Conservation (phyloP, 2,113 vertebrate species). For the Cromileptes altivelis region DNA sequence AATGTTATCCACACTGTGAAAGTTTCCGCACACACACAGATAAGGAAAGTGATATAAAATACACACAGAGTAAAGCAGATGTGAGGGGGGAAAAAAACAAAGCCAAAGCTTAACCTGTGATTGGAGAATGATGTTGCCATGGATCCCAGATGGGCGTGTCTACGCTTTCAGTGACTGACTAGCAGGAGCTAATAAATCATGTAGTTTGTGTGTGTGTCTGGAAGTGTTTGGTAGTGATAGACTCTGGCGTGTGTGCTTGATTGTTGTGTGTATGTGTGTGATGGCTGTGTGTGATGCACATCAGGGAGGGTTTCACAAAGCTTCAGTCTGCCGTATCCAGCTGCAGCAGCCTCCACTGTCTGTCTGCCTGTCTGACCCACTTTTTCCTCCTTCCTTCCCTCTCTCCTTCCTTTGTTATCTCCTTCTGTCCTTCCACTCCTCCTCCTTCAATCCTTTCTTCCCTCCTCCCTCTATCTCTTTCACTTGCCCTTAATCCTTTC, state of each 20-base stretch:
- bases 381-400: constrained; percentile 60
- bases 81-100: constrained; percentile 2
- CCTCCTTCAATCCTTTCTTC: constrained; percentile 4
- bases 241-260: constrained; percentile 35
- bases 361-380: constrained; percentile 76
- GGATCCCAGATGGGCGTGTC: constrained; percentile 66
- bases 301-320: constrained; percentile 59
- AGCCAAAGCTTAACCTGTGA: constrained; percentile 54
- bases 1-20: neutral
- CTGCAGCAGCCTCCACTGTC: constrained; percentile 64
- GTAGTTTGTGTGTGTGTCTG: constrained; percentile 56
- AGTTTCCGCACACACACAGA: neutral
- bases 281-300: constrained; percentile 26
- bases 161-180: constrained; percentile 47
- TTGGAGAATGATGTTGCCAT: constrained; percentile 69
- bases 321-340: constrained; percentile 64
- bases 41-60: neutral
- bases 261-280: constrained; percentile 31
- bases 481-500: constrained; percentile 16
- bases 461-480: constrained; percentile 3
- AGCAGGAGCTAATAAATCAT: constrained; percentile 76
- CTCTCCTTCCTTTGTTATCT: constrained; percentile 35
- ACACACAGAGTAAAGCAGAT: constrained; percentile 2
- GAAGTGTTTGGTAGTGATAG: constrained; percentile 32
- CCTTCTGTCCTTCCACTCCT: constrained; percentile 24